Conservation (phyloP, 2,113 vertebrate genomes). For the Brachyistius frenatus region DNA sequence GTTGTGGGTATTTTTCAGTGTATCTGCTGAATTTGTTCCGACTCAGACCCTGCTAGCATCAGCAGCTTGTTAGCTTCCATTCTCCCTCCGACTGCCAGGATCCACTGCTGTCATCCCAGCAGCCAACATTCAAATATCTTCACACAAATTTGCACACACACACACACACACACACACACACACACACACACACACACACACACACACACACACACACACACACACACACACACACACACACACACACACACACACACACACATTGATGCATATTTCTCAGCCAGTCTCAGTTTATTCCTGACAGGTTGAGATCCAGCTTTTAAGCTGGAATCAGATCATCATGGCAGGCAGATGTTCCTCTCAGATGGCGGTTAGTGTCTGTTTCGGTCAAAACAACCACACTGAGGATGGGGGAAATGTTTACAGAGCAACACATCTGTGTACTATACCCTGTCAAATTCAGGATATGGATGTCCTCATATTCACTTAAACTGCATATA, state of each 20-base stretch:
- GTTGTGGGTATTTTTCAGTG: conserved; percentile 55
- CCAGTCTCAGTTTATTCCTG: conserved; percentile 56
- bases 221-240: conserved; percentile 1
- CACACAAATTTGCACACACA: conserved; percentile 25
- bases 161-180: conserved; percentile 1
- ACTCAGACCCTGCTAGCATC: conserved; percentile 72
- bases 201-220: conserved; percentile 21
- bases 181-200: conserved; percentile 19
- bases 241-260: conserved; percentile 19
- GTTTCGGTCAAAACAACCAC: conserved; percentile 69
- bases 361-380: conserved; percentile 64
- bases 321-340: conserved; percentile 57
- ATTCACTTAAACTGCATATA: conserved; percentile 37
- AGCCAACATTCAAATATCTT: conserved; percentile 62
- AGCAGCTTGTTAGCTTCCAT: conserved; percentile 78
- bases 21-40: conserved; percentile 69
- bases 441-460: conserved; percentile 77
- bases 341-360: conserved; percentile 76
- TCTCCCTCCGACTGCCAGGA: conserved; percentile 58
- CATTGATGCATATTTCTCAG: conserved; percentile 28
- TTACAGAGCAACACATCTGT: conserved; percentile 79
- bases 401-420: conserved; percentile 52
- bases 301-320: conserved; percentile 56
- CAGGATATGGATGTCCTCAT: conserved; percentile 66
- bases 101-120: conserved; percentile 55